These are phyloP conservation scores for Luidia sarsii DNA, from an alignment of 53 echinoderm and acorn worm genomes.

Conservation along the genomic window DNA sequence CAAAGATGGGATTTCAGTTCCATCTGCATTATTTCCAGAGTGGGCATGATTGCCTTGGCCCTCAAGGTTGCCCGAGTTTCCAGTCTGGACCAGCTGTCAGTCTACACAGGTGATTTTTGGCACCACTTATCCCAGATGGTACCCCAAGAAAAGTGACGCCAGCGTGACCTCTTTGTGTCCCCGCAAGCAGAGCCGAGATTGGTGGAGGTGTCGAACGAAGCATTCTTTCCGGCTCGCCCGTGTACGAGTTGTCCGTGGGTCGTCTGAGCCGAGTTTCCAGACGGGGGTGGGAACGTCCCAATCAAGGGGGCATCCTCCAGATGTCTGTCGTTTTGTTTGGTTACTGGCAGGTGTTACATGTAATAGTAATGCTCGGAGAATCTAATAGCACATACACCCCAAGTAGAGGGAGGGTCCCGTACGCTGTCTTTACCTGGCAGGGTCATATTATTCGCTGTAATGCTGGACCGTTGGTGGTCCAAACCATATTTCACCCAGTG, in stretches of 20 bases:
- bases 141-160: slow-evolving; percentile 40
- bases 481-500: slow-evolving; percentile 59
- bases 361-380: slow-evolving; percentile 49
- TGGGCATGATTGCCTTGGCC: slow-evolving; percentile 11
- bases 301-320: slow-evolving; percentile 51
- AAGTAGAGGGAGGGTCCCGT: slow-evolving; percentile 49
- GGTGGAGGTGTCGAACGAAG: slow-evolving; percentile 19
- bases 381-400: slow-evolving; percentile 38
- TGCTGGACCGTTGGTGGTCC: slow-evolving; percentile 60
- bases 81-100: slow-evolving; percentile 46
- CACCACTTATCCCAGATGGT: slow-evolving; percentile 52
- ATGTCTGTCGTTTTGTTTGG: slow-evolving; percentile 59
- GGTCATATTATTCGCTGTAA: slow-evolving; percentile 50
- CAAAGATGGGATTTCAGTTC: slow-evolving; percentile 17
- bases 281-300: slow-evolving; percentile 53
- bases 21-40: not conserved
- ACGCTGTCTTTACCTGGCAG: slow-evolving; percentile 45
- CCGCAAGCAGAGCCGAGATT: slow-evolving; percentile 32
- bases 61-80: slow-evolving; percentile 38
- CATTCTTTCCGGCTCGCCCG: slow-evolving; percentile 32
- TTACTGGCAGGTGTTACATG: slow-evolving; percentile 64
- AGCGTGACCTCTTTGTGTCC: slow-evolving; percentile 57
- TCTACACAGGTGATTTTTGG: slow-evolving; percentile 47
- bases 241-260: slow-evolving; percentile 14
- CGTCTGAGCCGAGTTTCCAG: slow-evolving; percentile 36